Base-by-base conservation (phyloP, 1,140 invertebrate genomes). In the Drosophila lowei region DNA sequence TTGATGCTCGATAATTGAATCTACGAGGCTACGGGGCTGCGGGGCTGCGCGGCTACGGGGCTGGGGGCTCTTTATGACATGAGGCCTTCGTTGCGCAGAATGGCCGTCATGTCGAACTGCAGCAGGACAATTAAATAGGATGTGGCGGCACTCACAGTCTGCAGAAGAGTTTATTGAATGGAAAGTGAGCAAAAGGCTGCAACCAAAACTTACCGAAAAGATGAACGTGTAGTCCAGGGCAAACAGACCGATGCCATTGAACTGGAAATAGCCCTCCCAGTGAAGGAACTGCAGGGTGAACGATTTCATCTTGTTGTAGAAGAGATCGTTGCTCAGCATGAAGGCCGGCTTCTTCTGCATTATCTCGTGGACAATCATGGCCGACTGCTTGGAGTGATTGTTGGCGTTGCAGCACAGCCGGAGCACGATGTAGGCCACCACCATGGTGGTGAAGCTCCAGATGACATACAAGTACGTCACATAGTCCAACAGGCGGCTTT, bases 321-420 rank as follows among this genome's bases (percentile, higher is more conserved):
- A 91, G 0, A 89, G 57, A 79, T 91, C 90, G 43, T 91, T 90
- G 63, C 83, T 89, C 7, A 91, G 54, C 90, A 91, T 91, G 38
- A 91, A 91, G 1, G 79, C 75, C 0, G 91, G 91, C 30, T 91
- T 91, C 73, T 91, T 91, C n/a, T 91, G 91, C 78, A 91, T 89
- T 18, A 91, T 91, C 67, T 91, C 90, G 41, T 91, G 91, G 4
- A 91, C 86, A 42, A 91, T 89, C 79, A 91, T 88, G 6, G 91
- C 90, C 30, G 91, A 91, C 72, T 91, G 78, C 47, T 90, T 91
- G 21, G 91, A 91, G 25, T 83, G 83, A 49, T 89, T 84, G 54
- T 91, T 85, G 34, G 89, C 77, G 60, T 90, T 90, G 61, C 89
- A 90, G 44, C 90, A 91, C 2, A 91, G 61, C 1, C 90, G 76